Evolutionary conservation across 2,888 invertebrate species (phyloP), one percentile per base, ranked within the genome.

Genomic region (Galeopsomyia nigrocyanea): DNA sequence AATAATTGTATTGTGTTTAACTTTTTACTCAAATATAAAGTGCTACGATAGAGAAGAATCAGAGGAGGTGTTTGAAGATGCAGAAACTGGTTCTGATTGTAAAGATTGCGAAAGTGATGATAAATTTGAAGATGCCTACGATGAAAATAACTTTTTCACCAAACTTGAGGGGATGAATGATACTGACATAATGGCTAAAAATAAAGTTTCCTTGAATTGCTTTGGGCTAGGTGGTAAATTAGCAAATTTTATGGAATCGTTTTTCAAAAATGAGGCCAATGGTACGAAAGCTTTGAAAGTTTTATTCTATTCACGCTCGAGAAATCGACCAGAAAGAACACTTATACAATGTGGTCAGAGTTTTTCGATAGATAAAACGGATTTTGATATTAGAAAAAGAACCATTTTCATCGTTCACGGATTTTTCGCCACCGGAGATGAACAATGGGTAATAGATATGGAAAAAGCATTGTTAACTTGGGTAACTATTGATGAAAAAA

Each of bases 391-490:
- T 0, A 81, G 80, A 1, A 86, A 89, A 57, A 86, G 83, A 75
- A 91, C 92, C 0, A 85, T 90, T 16, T 83, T 92, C 79, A 90
- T 92, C 26, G 88, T 91, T 0, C 92, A 92, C 76, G 92, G 92
- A 0, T 92, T 91, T 78, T 88, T 91, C 84, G 90, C 91, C 66
- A 88, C 89, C 77, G 89, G 90, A 70, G 88, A 89, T 72, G 88
- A 89, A 0, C 83, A 87, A 0, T 92, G 92, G 92, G 88, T 91
- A n/a, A 79, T 76, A 0, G 87, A 90, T 2, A 89, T 92, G 89
- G 89, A 90, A 17, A 83, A 83, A 26, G 90, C 90, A 0, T 89
- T 91, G 76, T 86, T 91, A 21, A 79, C 86, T 76, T 89, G 89
- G 88, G 91, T 91, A 86, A 78, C 2, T 76, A 17, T 7, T 17